Evolutionary conservation across 1,140 invertebrate species (phyloP).

Genomic region (Aradophagus sp.): DNA sequence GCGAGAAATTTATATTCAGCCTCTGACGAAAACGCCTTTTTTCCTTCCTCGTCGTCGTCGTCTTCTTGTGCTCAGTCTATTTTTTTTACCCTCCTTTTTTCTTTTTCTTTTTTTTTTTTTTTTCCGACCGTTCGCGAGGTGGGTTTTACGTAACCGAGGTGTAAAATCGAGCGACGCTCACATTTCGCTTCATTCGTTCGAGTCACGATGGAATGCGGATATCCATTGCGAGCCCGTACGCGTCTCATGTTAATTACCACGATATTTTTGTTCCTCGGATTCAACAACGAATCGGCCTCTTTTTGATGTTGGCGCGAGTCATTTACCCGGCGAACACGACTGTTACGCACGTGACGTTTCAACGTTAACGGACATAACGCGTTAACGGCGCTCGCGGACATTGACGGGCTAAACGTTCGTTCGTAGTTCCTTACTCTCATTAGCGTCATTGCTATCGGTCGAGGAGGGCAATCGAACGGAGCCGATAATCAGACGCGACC

Average conservation of each 20-base stretch:
- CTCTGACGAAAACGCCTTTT: background rate
- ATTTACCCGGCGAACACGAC: slow-evolving; percentile 11
- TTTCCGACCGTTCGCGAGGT: no score
- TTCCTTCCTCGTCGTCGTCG: no score
- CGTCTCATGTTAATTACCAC: slow-evolving; percentile 38
- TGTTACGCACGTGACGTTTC: slow-evolving; percentile 50
- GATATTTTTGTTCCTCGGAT: slow-evolving; percentile 27
- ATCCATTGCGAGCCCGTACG: slow-evolving; percentile 5
- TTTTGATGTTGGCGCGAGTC: slow-evolving; percentile 32
- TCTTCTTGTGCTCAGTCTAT: no score
- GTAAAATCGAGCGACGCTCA: slow-evolving; percentile 3
- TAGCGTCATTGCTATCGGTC: slow-evolving; percentile 44
- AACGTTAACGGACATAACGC: slow-evolving; percentile 51
- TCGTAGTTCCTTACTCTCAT: slow-evolving; percentile 56
- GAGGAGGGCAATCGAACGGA: slow-evolving; percentile 5
- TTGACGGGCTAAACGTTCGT: slow-evolving; percentile 38
- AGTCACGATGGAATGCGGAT: slow-evolving; percentile 26
- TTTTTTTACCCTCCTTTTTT: no score
- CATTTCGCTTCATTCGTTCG: background rate
- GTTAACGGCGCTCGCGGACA: slow-evolving; percentile 18
- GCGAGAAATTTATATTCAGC: slow-evolving; percentile 38
- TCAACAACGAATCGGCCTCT: slow-evolving; percentile 36
- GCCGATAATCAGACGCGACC: no score
- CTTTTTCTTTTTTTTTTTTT: no score
- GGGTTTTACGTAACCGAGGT: slow-evolving; percentile 23